Base-by-base conservation (phyloP, 2,113 vertebrate species). In the Blennius ocellaris region DNA sequence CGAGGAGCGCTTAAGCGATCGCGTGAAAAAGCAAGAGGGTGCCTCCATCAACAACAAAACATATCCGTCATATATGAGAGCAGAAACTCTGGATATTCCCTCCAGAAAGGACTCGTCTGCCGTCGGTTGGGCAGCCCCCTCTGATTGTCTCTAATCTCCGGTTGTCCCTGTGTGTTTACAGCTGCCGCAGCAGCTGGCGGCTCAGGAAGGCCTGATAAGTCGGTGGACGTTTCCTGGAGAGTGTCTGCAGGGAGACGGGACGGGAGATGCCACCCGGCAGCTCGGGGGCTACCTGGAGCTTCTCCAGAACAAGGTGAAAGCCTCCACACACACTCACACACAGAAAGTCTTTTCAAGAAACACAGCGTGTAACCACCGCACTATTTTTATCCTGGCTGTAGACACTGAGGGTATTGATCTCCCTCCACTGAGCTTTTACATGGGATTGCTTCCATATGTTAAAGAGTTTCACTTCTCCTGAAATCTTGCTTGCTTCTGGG, bases 291-390 rank as follows among this genome's bases (percentile, higher is more conserved):
- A 94, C 77, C 68, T 97, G 87, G 87, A 93, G 17, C 93, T 97
- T 53, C 92, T 99, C 2, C 93, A 87, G 66, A 92, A 92, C 16
- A 97, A 95, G 96, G 97, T 99, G 83, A 69, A 47, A 60, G n/a
- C 16, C 59, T 67, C 14, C 44, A 16, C 57, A 16, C 16, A 8
- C 11, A 57, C 37, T 16, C 1, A 59, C 43, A 48, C 36, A 5
- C 16, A 64, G 64, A 69, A 78, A 80, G 65, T 49, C 59, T 64
- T 73, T 77, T 1, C 41, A 68, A 73, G 11, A 49, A 49, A 45
- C 3, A 17, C 30, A 4, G 12, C 7, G 3, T 12, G 43, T 6
- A 54, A 84, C 78, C 64, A 6, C 76, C 37, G 57, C 10, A 0
- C 73, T 82, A 77, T 82, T 76, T 84, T 64, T 69, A 69, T 53